phyloP scores from a whole-genome alignment of 2,888 invertebrate genomes.

The Elysia crispata region DNA sequence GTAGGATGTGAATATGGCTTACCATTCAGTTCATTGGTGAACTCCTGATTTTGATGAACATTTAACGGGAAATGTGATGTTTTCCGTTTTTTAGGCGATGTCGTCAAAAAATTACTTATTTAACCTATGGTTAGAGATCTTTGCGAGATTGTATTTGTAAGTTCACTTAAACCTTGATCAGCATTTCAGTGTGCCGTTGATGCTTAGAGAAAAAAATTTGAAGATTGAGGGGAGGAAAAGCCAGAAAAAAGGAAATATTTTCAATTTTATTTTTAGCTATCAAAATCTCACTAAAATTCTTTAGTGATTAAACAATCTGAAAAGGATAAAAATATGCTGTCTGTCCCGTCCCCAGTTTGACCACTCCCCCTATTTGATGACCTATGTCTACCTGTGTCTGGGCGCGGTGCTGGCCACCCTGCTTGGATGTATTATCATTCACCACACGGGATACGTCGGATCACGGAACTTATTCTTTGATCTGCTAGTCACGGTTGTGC shows the following conservation, averaged over 20 bases:
- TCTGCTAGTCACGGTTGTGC: constrained; percentile 84
- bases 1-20: background rate
- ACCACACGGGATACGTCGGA: constrained; percentile 78
- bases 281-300: too few relatives aligned
- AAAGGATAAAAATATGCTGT: too few relatives aligned
- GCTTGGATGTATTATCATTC: constrained; percentile 81
- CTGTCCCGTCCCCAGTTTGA: constrained; percentile 64
- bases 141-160: too few relatives aligned
- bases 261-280: too few relatives aligned
- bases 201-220: too few relatives aligned
- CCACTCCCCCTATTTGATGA: constrained; percentile 80
- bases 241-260: too few relatives aligned
- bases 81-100: background rate
- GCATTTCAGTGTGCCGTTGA: too few relatives aligned
- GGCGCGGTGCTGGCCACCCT: constrained; percentile 82
- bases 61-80: background rate
- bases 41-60: background rate
- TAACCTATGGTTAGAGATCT: too few relatives aligned
- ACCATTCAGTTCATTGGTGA: background rate
- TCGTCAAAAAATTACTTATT: too few relatives aligned
- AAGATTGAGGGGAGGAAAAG: too few relatives aligned
- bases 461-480: constrained; percentile 82
- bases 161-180: too few relatives aligned
- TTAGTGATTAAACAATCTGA: too few relatives aligned
- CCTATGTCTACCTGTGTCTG: constrained; percentile 83